A percentile compares a stretch with the other conserved stretches of the same genome.
Conservation (phyloP, 2,113 vertebrate genomes). For the Anhinga rufa region DNA sequence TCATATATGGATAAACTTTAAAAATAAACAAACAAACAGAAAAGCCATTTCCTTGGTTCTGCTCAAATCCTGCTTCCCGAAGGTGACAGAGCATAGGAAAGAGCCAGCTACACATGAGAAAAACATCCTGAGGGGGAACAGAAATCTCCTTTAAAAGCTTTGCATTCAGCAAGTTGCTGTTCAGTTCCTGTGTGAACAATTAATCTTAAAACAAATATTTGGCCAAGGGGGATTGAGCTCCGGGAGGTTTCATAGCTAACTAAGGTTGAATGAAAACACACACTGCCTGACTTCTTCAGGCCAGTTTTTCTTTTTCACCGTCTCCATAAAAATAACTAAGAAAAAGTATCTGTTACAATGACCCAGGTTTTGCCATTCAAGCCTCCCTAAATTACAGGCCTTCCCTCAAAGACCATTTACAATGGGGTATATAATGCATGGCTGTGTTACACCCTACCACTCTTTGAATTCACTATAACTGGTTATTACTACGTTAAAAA, state of each 20-base stretch:
- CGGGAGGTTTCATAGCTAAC: conserved; percentile 6
- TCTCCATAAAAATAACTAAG: conserved; percentile 71
- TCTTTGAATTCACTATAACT: conserved; percentile 71
- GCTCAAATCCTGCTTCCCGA: background rate
- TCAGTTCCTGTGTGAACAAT: conserved; percentile 43
- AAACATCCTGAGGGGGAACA: background rate
- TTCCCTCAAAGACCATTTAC: conserved; percentile 71
- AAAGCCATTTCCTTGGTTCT: conserved; percentile 14
- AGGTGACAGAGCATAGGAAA: background rate
- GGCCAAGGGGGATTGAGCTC: background rate
- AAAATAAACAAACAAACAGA: background rate
- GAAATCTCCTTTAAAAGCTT: background rate
- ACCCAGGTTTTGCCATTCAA: conserved; percentile 71
- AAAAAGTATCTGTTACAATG: conserved; percentile 74
- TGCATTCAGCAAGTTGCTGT: background rate
- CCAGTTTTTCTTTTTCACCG: conserved; percentile 41
- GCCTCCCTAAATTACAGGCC: conserved; percentile 73
- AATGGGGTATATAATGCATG: conserved; percentile 70
- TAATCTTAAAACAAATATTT: conserved; percentile 59
- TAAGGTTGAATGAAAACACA: conserved; percentile 37
- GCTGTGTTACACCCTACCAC: conserved; percentile 67
- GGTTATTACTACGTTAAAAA: conserved; percentile 75
- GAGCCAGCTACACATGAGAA: conserved; percentile 26
- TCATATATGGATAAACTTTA: background rate
- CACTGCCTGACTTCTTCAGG: conserved; percentile 31